Evolutionary conservation across 2,797 vertebrate genomes (phyloP).

Genomic region (Sphenodon punctatus): DNA sequence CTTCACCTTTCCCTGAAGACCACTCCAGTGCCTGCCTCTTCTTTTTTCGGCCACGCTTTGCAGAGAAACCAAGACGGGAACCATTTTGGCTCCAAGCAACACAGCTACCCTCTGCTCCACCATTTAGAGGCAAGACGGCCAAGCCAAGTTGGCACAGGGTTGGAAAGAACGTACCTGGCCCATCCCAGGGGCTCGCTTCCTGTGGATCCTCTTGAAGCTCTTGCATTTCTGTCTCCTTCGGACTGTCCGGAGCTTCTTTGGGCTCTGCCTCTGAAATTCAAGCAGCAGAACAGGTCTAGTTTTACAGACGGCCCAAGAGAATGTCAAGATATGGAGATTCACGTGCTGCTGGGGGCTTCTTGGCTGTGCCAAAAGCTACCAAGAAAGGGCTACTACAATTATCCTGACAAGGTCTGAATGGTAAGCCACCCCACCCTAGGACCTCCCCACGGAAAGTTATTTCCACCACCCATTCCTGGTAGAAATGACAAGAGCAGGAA

Average conservation of each 20-base stretch:
- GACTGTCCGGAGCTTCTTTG: slow-evolving; percentile 66
- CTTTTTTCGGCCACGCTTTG: not conserved
- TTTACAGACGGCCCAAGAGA: accelerated
- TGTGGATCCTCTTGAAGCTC: slow-evolving; percentile 48
- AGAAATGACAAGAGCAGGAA: too few species aligned
- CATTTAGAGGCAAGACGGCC: not conserved
- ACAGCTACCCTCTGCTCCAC: not conserved
- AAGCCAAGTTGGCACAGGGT: too few species aligned
- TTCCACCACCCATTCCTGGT: too few species aligned
- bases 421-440: too few species aligned
- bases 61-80: not conserved
- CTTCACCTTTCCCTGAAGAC: too few species aligned
- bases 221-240: slow-evolving; percentile 49
- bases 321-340: not conserved
- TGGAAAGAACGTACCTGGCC: slow-evolving; percentile 83
- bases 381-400: not conserved
- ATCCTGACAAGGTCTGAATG: too few species aligned
- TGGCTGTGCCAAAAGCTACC: accelerated
- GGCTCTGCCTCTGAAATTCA: slow-evolving; percentile 65
- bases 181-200: slow-evolving; percentile 75
- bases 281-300: not conserved
- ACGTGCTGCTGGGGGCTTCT: accelerated
- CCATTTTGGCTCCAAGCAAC: too few species aligned
- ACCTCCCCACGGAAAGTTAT: too few species aligned
- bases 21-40: not conserved